These are phyloP conservation scores for Chloropsis cyanopogon DNA, from an alignment of 2,113 vertebrate genomes.

Conservation along the genomic window DNA sequence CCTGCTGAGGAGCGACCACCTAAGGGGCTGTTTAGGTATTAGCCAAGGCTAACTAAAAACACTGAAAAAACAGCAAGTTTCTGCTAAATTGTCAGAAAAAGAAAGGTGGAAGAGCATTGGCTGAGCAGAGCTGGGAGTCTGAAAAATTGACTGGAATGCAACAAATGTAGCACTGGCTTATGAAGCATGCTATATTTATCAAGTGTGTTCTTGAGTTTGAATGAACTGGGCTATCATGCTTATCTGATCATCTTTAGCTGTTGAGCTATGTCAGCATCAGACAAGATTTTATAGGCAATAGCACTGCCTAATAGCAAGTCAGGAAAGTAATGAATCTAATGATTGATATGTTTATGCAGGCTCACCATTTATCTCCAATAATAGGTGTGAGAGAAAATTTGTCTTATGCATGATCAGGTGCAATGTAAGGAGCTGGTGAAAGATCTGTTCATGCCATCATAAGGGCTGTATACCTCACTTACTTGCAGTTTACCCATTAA, in stretches of 20 bases:
- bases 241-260: background rate
- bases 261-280: background rate
- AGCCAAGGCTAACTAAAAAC: background rate
- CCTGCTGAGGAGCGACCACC: background rate
- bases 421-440: background rate
- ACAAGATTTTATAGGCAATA: background rate
- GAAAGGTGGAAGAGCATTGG: background rate
- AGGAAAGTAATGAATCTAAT: background rate
- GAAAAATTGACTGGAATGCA: background rate
- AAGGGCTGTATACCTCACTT: background rate
- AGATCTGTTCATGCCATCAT: background rate
- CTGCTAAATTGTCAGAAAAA: background rate
- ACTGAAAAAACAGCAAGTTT: background rate
- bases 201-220: background rate
- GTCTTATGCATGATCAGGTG: too few relatives aligned
- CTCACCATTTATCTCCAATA: background rate
- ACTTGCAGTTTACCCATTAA: background rate
- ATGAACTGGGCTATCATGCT: background rate
- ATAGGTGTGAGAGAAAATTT: background rate
- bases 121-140: background rate
- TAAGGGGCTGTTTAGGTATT: background rate
- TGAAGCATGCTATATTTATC: background rate
- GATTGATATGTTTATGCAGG: background rate
- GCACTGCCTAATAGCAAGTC: background rate
- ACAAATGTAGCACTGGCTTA: background rate